Evolutionary conservation across 1,140 invertebrate genomes (phyloP), one percentile per base, ranked within the genome.

Genomic region (Sitobion miscanthi): DNA sequence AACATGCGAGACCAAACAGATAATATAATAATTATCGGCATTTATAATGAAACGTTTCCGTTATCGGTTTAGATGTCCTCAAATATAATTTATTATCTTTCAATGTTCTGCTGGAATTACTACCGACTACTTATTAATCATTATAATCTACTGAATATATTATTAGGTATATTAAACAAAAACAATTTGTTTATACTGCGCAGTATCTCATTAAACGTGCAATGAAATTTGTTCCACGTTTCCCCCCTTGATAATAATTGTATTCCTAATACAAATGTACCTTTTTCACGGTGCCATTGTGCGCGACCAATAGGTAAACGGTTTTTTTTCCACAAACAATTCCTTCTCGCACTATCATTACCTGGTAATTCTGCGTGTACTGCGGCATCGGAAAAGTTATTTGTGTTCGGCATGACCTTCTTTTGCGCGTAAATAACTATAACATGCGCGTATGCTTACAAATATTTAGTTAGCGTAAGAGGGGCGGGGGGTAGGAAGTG

Each of bases 391-490:
- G 42, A 91, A 91, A 91, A 91, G 90, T 47, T 77, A 91, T 91
- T 91, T 91, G 90, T 91, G 90, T 91, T 91, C 45, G 9, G 57
- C 21, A 30, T 91, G 62, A 91, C 90, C 90, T 91, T 77, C 38
- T 77, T 91, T 91, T 38, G 8, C 62, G 17, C 42, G 17, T 42
- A 17, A 91, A 77, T 91, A n/a, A 69, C n/a, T 91, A 42, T 35
- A 49, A 92, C 77, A 47, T 30, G 42, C n/a, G 11, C n/a, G 21
- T n/a, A n/a, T 17, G 30, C 14, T n/a, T 6, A n/a, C 4, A 77
- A n/a, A 5, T 30, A n/a, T 77, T 77, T n/a, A n/a, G 25, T 3
- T 8, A 62, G 25, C 11, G 25, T 11, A 2, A 30, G 57, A 77
- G 11, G 3, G 42, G 42, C 4, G 9, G n/a, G 90, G 25, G 30